Evolutionary conservation across 2,888 invertebrate species (phyloP), one percentile per base, ranked within the genome.

Genomic region (Acronicta leporina): DNA sequence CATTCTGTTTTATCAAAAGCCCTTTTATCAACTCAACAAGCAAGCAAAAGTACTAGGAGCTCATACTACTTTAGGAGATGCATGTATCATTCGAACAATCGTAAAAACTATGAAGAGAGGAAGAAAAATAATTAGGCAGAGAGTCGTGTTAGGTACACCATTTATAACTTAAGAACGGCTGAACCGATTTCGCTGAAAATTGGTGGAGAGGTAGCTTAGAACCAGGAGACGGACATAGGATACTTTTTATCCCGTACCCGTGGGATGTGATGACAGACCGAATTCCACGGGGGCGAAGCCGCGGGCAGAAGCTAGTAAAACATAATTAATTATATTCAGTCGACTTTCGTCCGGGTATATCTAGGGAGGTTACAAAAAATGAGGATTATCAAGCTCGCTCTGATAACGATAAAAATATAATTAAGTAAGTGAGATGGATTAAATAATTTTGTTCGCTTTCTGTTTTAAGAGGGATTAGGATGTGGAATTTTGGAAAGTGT

Each of bases 401-500:
- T 43, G 33, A 33, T 30, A 55, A 63, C 63, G 69, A 73, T 76
- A 61, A 73, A 69, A 56, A 76, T 73, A 73, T 76, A 76, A 73
- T 76, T 74, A 76, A 76, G 65, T 74, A 76, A 76, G 65, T 66
- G 61, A 49, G 77, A 73, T 51, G 41, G 55, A 74, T 73, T 61
- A 65, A 50, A 65, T 57, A 54, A 68, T 74, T 68, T 54, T 35
- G 47, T 51, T 50, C 40, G 43, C 15, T 38, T 55, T 35, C 20
- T 20, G n/a, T 57, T 56, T 68, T 55, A 20, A 13, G 45, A 38
- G 45, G 27, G 9, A 48, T 50, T 52, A 16, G 30, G 10, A 35
- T 14, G 5, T 11, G 10, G 8, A 3, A 3, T 30, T 47, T 16
- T 33, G 46, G 0, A 7, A 33, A 30, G 4, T 1, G n/a, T 46